Evolutionary conservation across 92 coral and sea anemone species (phyloP), one percentile per base, ranked within the genome.

Genomic region (Epizoanthus fatuus): DNA sequence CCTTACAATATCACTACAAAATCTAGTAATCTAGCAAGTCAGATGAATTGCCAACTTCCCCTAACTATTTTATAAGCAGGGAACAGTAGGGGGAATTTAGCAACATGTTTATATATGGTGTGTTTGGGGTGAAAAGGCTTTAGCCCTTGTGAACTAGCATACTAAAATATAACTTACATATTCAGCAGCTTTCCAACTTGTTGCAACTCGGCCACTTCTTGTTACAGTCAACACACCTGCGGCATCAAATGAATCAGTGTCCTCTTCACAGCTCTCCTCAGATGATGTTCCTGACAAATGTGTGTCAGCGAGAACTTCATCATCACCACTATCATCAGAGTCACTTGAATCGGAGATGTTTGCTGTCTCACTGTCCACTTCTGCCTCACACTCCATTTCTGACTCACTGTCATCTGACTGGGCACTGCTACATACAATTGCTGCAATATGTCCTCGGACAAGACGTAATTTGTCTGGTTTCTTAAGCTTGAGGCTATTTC

Each of bases 161-260:
- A 5, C 44, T 69, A 69, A 69, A 39, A 69, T 25, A 69, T 16
- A 69, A 69, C 74, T 69, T 69, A 39, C 74, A 22, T 79, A 78
- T 58, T 79, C 56, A 17, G 84, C 72, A 32, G 84, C 73, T 79
- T 56, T 60, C 72, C 74, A 63, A 72, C 60, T 79, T 60, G 51
- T 79, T 79, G 74, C 56, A 53, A 75, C 81, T 40, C 81, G 81
- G 40, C 81, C 49, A 45, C 51, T 75, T 45, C 67, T 63, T 55
- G 84, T 62, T 13, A 72, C 60, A 5, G 67, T 79, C 38, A 75
- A 55, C 81, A 75, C 65, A 55, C 45, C 16, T 19, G 64, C 81
- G 29, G 81, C 81, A 74, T 74, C 81, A 74, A 53, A 20, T 52
- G 81, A 38, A 29, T 76, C 55, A 3, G 51, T 65, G 38, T 76